Percentiles rank a stretch among this genome's conserved stretches.
phyloP scores from a whole-genome alignment of 2,113 vertebrate genomes.

The Oryzias melastigma region DNA sequence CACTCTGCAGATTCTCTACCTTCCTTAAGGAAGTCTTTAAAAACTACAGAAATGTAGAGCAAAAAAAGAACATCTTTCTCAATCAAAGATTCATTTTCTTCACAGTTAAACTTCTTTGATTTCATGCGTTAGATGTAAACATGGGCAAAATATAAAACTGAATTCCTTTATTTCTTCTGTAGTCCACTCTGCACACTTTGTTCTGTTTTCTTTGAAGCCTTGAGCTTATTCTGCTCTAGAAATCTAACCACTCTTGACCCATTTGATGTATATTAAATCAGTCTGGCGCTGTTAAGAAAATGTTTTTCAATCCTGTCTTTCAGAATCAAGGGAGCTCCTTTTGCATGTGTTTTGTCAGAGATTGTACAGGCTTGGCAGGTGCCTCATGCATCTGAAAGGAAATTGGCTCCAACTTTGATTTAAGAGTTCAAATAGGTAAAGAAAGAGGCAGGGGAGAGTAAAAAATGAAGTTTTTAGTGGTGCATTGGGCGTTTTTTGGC shows the following conservation, averaged over 20 bases:
- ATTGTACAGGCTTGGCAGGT: slow-evolving; percentile 50
- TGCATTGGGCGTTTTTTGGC: slow-evolving; percentile 51
- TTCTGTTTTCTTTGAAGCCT: slow-evolving; percentile 53
- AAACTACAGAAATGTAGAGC: slow-evolving; percentile 14
- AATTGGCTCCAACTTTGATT: slow-evolving; percentile 46
- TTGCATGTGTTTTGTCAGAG: slow-evolving; percentile 49
- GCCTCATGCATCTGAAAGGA: slow-evolving; percentile 35
- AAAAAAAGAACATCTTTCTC: slow-evolving; percentile 21
- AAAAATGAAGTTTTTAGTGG: not conserved
- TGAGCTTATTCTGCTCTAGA: slow-evolving; percentile 12
- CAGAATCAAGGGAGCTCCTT: slow-evolving; percentile 27
- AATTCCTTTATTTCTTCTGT: slow-evolving; percentile 50
- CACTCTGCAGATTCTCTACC: slow-evolving; percentile 11
- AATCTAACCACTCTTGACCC: slow-evolving; percentile 35
- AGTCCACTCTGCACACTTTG: slow-evolving; percentile 38
- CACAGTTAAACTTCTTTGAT: slow-evolving; percentile 37
- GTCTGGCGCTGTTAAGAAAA: slow-evolving; percentile 55
- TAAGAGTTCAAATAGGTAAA: slow-evolving; percentile 23
- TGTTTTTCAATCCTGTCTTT: slow-evolving; percentile 28
- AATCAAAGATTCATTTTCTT: slow-evolving; percentile 28
- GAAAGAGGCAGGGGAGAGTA: not conserved
- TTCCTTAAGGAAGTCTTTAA: slow-evolving; percentile 20
- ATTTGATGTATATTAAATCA: slow-evolving; percentile 38
- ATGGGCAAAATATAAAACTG: slow-evolving; percentile 49
- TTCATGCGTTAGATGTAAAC: slow-evolving; percentile 56